phyloP scores from a whole-genome alignment of 2,888 invertebrate species.

The Hyppa rectilinea region DNA sequence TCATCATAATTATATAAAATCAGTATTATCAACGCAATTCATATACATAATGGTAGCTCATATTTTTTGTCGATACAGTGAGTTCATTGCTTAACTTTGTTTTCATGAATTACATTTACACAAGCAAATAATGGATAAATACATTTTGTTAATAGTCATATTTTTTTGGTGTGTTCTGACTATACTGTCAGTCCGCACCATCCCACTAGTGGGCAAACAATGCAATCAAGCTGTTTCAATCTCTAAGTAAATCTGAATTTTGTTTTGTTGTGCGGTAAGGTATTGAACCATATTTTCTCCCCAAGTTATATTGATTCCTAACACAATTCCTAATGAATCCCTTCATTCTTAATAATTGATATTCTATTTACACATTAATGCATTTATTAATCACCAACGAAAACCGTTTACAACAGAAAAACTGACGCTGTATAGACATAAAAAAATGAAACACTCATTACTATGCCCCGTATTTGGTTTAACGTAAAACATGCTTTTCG shows the following conservation, averaged over 20 bases:
- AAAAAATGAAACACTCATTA: slow-evolving; percentile 16
- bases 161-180: not conserved
- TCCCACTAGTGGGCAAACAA: not conserved
- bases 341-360: not conserved
- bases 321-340: not conserved
- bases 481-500: slow-evolving; percentile 16
- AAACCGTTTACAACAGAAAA: slow-evolving; percentile 6
- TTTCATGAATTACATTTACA: not conserved
- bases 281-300: not conserved
- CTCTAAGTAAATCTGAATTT: not conserved
- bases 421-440: not conserved
- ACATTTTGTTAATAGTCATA: not conserved
- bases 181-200: not conserved
- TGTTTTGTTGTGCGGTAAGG: not conserved
- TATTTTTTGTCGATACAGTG: slow-evolving; percentile 35
- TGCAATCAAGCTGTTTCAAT: not conserved
- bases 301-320: not conserved
- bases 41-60: slow-evolving; percentile 8
- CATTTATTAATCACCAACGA: not conserved
- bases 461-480: not conserved
- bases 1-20: slow-evolving; percentile 27
- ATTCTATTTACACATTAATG: not conserved
- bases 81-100: slow-evolving; percentile 20
- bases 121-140: not conserved
- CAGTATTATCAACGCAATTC: slow-evolving; percentile 14